Conservation (phyloP, 2,797 vertebrate species). For the Liparis tanakae region DNA sequence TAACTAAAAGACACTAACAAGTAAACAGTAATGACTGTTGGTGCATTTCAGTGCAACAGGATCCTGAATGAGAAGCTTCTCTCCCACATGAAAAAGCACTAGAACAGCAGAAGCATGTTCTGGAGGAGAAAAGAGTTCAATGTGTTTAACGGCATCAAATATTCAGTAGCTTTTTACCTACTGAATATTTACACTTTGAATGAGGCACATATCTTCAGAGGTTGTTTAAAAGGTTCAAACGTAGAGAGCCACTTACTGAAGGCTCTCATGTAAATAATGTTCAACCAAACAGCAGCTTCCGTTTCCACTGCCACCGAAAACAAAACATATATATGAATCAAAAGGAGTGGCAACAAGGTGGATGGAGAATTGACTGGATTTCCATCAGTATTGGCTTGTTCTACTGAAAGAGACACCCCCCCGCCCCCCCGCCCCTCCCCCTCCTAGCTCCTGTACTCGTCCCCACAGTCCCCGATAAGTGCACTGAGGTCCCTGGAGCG, state of each 20-base stretch:
- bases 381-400: not conserved
- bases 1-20: not conserved
- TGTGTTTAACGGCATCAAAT: slow-evolving; percentile 8
- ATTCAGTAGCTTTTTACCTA: not conserved
- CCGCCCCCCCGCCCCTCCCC: slow-evolving; percentile 19
- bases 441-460: slow-evolving; percentile 65
- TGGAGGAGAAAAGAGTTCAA: not conserved
- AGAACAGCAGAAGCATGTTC: fast-evolving
- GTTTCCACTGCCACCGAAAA: not conserved
- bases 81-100: not conserved
- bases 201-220: not conserved
- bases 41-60: not conserved
- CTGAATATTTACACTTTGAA: not conserved
- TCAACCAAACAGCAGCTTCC: not conserved
- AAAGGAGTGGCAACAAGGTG: not conserved
- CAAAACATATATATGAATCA: too few relatives aligned
- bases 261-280: not conserved
- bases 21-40: not conserved
- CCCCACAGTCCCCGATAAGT: slow-evolving; percentile 63
- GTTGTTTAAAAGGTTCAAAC: not conserved
- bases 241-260: not conserved
- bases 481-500: slow-evolving; percentile 56
- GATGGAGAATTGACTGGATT: not conserved
- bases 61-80: slow-evolving; percentile 7
- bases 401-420: not conserved